phyloP scores from a whole-genome alignment of 2,113 vertebrate genomes.

The Dendrocopos noguchii region DNA sequence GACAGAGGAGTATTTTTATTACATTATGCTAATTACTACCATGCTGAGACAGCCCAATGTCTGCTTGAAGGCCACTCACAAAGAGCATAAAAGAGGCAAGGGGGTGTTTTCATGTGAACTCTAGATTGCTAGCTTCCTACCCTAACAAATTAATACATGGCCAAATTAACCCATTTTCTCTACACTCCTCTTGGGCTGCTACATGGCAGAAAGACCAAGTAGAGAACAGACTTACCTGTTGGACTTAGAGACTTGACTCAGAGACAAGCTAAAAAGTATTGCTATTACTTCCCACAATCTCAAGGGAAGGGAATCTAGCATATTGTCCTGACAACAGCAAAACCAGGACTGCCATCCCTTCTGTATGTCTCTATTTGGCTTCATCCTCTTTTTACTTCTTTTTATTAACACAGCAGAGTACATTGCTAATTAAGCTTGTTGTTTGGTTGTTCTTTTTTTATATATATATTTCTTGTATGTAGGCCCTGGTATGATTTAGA shows the following conservation, averaged over 20 bases:
- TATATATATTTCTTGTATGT: neutral
- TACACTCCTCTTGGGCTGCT: neutral
- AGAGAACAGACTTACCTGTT: neutral
- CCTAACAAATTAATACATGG: neutral
- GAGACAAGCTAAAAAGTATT: neutral
- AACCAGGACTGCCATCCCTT: neutral
- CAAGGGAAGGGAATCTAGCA: neutral
- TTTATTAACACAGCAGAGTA: neutral
- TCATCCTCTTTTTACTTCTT: neutral
- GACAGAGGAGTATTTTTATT: neutral
- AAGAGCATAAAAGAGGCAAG: neutral
- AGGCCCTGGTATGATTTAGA: neutral
- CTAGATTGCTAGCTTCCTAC: neutral
- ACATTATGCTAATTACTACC: neutral
- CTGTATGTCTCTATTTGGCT: neutral
- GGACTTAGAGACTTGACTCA: neutral
- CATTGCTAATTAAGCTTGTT: constrained; percentile 10
- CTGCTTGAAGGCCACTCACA: neutral
- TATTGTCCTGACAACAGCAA: constrained; percentile 1
- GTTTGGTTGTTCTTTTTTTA: neutral
- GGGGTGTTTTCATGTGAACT: neutral
- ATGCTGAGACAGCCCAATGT: neutral
- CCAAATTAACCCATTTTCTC: neutral
- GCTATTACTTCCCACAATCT: neutral
- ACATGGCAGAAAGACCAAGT: neutral